Evolutionary conservation across 1,140 invertebrate genomes (phyloP).

Genomic region (Zophobas morio): DNA sequence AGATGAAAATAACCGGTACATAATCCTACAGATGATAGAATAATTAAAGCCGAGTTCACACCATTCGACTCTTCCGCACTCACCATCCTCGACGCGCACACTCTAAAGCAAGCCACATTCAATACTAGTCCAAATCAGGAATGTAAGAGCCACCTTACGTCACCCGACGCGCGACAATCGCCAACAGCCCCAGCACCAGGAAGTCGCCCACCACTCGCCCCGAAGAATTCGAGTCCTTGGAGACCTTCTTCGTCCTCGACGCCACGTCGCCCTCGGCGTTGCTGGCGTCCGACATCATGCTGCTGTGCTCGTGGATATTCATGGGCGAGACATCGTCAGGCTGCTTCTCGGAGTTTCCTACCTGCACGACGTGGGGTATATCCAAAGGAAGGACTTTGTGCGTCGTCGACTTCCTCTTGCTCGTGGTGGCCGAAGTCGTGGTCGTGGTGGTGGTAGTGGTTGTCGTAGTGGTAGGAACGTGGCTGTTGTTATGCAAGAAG

Average conservation of each 20-base stretch:
- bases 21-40: conserved; percentile 39
- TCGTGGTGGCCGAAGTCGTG: conserved; percentile 75
- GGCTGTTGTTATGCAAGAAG: conserved; percentile 79
- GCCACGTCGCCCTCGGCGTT: conserved; percentile 17
- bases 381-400: conserved; percentile 67
- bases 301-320: conserved; percentile 57
- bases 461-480: conserved; percentile 83
- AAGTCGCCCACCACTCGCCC: conserved; percentile 8
- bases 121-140: conserved; percentile 4
- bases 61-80: conserved; percentile 7
- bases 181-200: conserved; percentile 5
- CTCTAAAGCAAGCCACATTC: conserved; percentile 34
- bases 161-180: conserved; percentile 33
- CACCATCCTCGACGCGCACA: conserved; percentile 8
- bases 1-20: conserved; percentile 38
- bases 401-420: conserved; percentile 71
- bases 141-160: conserved; percentile 23
- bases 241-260: conserved; percentile 10
- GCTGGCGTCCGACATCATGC: conserved; percentile 56
- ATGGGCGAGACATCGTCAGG: conserved; percentile 41
- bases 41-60: conserved; percentile 39
- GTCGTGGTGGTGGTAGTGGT: conserved; percentile 81
- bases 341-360: conserved; percentile 46
- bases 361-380: conserved; percentile 61
- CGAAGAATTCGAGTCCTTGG: background rate